Evolutionary conservation across 2,113 vertebrate species (phyloP), one percentile per base, ranked within the genome.

Genomic region (Notothenia coriiceps): DNA sequence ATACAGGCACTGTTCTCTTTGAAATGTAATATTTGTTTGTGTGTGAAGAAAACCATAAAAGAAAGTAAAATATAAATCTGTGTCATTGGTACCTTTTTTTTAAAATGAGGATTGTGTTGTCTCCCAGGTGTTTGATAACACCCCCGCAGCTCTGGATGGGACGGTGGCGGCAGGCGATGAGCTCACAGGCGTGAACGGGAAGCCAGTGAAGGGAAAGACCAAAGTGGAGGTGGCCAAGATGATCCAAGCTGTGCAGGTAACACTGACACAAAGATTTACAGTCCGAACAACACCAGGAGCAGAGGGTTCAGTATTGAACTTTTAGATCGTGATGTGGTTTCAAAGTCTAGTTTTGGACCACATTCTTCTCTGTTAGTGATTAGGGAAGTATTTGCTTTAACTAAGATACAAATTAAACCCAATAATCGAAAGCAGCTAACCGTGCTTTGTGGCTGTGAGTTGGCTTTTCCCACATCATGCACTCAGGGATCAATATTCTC

Each of bases 141-240:
- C 98, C 0, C 97, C 98, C 0, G 98, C 98, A 0, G 96, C 97
- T 77, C 71, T 97, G 50, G 98, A 99, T 0, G 97, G 98, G 73
- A 98, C 97, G 0, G 89, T 99, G 60, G 98, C 98, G 1, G 97
- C 98, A 0, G 98, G 98, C 0, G 98, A 99, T 86, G 98, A 99
- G 94, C 97, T 99, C 92, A 98, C 97, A 0, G 98, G 98, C 0
- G 98, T 99, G 67, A 99, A 98, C 0, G 97, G 98, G 46, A 98
- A 96, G 87, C 95, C 98, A 0, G 97, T 99, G 85, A 99, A 99
- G 90, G 98, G 98, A 4, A 99, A 97, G 73, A 99, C 98, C 14
- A 99, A 99, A 88, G 97, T 99, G 90, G 97, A 99, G 84, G 98
- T 99, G 92, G 98, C 98, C 13, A 99, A 98, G 95, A 99, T 99